A percentile compares a stretch with the other conserved stretches of the same genome.
These are phyloP conservation scores for Norana najaformis DNA, from an alignment of 2,888 invertebrate species.

Conservation along the genomic window DNA sequence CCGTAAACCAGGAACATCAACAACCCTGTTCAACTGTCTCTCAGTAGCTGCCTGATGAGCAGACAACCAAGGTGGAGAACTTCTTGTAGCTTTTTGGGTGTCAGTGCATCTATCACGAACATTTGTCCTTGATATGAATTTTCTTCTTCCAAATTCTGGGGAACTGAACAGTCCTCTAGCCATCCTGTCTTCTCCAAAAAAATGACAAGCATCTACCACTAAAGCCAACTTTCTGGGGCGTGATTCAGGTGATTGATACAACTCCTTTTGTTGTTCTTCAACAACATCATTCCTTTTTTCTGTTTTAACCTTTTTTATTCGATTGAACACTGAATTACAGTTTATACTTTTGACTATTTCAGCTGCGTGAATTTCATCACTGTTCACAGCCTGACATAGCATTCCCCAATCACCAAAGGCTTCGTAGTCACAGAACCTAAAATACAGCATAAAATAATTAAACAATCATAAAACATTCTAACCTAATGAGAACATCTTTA, in stretches of 20 bases:
- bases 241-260: neutral
- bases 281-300: neutral
- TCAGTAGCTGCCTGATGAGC: neutral
- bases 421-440: neutral
- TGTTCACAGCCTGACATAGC: neutral
- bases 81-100: neutral
- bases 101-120: neutral
- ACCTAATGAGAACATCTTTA: neutral
- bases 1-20: neutral
- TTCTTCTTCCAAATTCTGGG: neutral
- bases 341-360: neutral
- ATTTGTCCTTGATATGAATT: neutral
- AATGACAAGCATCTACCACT: neutral
- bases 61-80: neutral
- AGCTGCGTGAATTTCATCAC: neutral
- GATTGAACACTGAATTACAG: neutral
- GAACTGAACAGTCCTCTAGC: slow-evolving; percentile 1
- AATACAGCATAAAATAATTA: neutral
- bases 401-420: neutral
- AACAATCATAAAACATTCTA: neutral
- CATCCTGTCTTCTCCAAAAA: neutral
- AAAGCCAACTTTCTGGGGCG: neutral
- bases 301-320: neutral
- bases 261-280: neutral
- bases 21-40: neutral